Evolutionary conservation across 2,888 invertebrate species (phyloP).

Genomic region (Pteria penguin): DNA sequence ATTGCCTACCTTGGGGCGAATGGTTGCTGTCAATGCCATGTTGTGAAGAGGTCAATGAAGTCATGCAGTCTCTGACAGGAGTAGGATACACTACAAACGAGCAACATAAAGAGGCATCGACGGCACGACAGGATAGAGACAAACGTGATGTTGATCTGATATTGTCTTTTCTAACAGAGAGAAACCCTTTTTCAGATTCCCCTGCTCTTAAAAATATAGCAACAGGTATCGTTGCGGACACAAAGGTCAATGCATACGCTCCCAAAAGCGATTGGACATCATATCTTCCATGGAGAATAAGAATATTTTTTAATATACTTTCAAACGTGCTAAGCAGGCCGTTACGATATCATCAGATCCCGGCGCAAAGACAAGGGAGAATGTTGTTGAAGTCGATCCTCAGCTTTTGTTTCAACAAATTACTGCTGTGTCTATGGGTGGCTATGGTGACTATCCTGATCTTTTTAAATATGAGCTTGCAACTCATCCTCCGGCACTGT

Average conservation of each 20-base stretch:
- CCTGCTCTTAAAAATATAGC: slow-evolving; percentile 52
- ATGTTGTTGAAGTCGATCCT: slow-evolving; percentile 51
- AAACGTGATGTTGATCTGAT: slow-evolving; percentile 41
- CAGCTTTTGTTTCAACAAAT: slow-evolving; percentile 57
- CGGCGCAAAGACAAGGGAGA: slow-evolving; percentile 26
- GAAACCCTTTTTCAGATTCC: slow-evolving; percentile 51
- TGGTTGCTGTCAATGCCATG: slow-evolving; percentile 57
- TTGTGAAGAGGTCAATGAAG: slow-evolving; percentile 43
- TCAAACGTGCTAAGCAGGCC: slow-evolving; percentile 47
- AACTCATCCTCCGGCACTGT: slow-evolving; percentile 40
- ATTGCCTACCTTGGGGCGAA: too few relatives aligned
- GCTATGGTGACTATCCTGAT: slow-evolving; percentile 17
- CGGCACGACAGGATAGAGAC: slow-evolving; percentile 40
- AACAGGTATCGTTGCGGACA: slow-evolving; percentile 52
- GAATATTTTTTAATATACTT: slow-evolving; percentile 35
- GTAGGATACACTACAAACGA: slow-evolving; percentile 44
- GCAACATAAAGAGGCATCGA: slow-evolving; percentile 46
- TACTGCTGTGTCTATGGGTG: slow-evolving; percentile 33
- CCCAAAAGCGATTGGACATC: slow-evolving; percentile 42
- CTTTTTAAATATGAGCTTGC: slow-evolving; percentile 50
- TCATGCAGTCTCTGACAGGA: slow-evolving; percentile 47
- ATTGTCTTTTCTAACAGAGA: slow-evolving; percentile 36
- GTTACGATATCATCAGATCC: slow-evolving; percentile 36
- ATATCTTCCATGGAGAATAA: slow-evolving; percentile 44
- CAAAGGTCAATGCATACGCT: slow-evolving; percentile 42